These are phyloP conservation scores for Chalcosyrphus nemorum DNA, from an alignment of 2,888 invertebrate species.

Conservation along the genomic window DNA sequence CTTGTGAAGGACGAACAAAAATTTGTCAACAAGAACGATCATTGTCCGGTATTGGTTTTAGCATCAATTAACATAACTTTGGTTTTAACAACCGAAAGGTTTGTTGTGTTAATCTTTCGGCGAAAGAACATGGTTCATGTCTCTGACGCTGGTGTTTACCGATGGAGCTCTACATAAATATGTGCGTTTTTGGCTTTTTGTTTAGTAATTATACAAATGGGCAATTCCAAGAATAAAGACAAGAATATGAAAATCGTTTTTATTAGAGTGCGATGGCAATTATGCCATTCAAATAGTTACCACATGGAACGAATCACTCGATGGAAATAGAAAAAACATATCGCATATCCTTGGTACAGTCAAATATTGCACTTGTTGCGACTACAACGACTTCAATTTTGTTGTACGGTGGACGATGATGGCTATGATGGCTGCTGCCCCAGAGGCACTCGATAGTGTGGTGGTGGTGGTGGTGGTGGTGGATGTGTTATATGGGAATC, in stretches of 20 bases:
- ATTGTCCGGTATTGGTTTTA: slow-evolving; percentile 68
- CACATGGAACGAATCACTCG: slow-evolving; percentile 72
- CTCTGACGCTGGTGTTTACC: slow-evolving; percentile 51
- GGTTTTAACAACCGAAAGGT: slow-evolving; percentile 68
- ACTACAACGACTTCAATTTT: slow-evolving; percentile 12
- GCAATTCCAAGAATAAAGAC: slow-evolving; percentile 64
- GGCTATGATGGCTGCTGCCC: slow-evolving; percentile 8
- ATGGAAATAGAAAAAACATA: slow-evolving; percentile 73
- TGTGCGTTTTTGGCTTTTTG: slow-evolving; percentile 54
- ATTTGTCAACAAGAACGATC: slow-evolving; percentile 69
- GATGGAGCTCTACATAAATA: slow-evolving; percentile 51
- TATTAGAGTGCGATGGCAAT: slow-evolving; percentile 60
- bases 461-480: not conserved
- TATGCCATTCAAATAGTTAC: slow-evolving; percentile 70
- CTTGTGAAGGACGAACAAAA: slow-evolving; percentile 63
- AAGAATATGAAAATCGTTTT: slow-evolving; percentile 70
- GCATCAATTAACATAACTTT: slow-evolving; percentile 72
- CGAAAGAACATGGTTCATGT: slow-evolving; percentile 12
- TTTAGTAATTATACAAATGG: slow-evolving; percentile 62
- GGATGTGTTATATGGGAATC: slow-evolving; percentile 34
- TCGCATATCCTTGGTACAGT: slow-evolving; percentile 69
- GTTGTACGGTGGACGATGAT: slow-evolving; percentile 7
- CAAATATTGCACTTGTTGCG: slow-evolving; percentile 71
- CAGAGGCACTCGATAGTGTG: not conserved
- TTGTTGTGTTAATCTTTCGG: slow-evolving; percentile 49